Evolutionary conservation across 2,113 vertebrate genomes (phyloP).

Genomic region (Triplophysa rosa): DNA sequence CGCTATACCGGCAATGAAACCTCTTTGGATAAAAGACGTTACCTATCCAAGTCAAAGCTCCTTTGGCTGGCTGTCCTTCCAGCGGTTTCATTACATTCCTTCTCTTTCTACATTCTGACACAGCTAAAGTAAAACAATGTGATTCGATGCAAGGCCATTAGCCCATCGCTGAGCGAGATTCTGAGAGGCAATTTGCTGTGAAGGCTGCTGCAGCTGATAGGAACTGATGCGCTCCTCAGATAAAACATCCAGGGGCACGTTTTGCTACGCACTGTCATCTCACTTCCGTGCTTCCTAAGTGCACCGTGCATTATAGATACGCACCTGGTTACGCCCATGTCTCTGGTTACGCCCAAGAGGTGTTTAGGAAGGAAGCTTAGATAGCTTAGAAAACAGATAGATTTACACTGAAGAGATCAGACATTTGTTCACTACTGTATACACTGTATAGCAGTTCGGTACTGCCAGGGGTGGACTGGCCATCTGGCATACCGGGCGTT

Average conservation of each 20-base stretch:
- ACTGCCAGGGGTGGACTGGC: too few species aligned
- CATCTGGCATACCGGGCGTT: too few species aligned
- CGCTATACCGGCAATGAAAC: conserved; percentile 27
- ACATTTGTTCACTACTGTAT: not conserved
- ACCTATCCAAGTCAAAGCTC: conserved; percentile 43
- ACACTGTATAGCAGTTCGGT: not conserved
- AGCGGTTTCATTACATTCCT: conserved; percentile 54
- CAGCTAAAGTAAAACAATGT: conserved; percentile 57
- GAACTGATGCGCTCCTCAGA: conserved; percentile 65
- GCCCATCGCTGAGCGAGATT: conserved; percentile 47
- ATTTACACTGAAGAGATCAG: not conserved
- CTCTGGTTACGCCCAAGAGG: not conserved
- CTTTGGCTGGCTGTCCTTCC: conserved; percentile 49
- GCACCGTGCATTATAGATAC: conserved; percentile 14
- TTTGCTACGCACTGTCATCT: conserved; percentile 41
- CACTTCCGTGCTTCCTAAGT: conserved; percentile 11
- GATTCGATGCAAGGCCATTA: conserved; percentile 55
- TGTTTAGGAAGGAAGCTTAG: not conserved
- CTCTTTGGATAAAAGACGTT: conserved; percentile 49
- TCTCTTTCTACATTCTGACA: conserved; percentile 39
- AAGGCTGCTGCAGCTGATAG: conserved; percentile 64
- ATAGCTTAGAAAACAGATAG: too few species aligned
- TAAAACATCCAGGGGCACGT: conserved; percentile 58
- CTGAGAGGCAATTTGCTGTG: conserved; percentile 63
- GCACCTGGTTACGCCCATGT: not conserved